Base-by-base conservation (phyloP, 1,140 invertebrate species). In the Scaptomyza graminum region DNA sequence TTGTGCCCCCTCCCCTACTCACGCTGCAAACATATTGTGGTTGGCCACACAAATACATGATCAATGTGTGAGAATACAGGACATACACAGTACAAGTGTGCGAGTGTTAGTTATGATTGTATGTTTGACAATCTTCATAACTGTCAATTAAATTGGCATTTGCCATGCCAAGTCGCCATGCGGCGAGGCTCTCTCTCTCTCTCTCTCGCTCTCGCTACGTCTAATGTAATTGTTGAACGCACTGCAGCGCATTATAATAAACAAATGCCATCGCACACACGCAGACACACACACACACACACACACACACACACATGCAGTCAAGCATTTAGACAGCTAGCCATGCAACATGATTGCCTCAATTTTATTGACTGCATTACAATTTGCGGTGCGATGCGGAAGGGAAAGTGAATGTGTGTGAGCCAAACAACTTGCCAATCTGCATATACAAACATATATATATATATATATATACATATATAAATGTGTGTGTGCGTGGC, bases 121-220 rank as follows among this genome's bases (percentile, higher is more conserved):
- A 73, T 88, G 84, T 88, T 88, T 88, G 83, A 83, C 84, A 89
- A 88, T 88, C 84, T 88, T 88, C 83, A 88, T 88, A 88, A 88
- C 83, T 88, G 83, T 88, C 83, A 88, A 88, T 88, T 88, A 79
- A 77, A 88, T 88, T 88, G 79, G 70, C 82, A 60, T 74, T 66
- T 54, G 79, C 34, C 43, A 61, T 63, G 70, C 55, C 69, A 64
- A 61, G 72, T 50, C 37, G 57, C 16, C 16, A 31, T 11, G 44
- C 31, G 16, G 15, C 47, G 3, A 41, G 49, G 34, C 50, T 62
- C 15, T 39, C 50, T 39, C 28, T 31, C 28, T 7, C 28, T 31
- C 28, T 7, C 28, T 6, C 28, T 7, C 6, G 3, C n/a, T 28
- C 28, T 28, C 28, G 5, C 28, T 41, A 12, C 3, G 37, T 41